Evolutionary conservation across 2,888 invertebrate genomes (phyloP).

Genomic region (Nomada fucata): DNA sequence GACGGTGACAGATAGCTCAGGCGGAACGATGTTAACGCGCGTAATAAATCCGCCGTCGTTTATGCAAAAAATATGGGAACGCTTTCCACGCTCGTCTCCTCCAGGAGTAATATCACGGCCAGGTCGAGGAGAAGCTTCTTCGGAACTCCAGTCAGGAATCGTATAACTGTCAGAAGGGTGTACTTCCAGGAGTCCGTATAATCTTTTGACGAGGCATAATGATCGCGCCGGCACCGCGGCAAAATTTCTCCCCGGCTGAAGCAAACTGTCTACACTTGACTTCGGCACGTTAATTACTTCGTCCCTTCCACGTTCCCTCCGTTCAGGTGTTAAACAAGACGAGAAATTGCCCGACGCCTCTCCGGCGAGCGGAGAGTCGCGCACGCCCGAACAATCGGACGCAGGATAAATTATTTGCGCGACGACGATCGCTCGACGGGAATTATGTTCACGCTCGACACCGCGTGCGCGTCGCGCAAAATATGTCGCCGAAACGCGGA

Average conservation of each 20-base stretch:
- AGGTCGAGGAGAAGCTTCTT: not conserved
- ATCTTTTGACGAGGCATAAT: constrained; percentile 16
- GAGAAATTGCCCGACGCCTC: no score
- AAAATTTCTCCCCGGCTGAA: constrained; percentile 1
- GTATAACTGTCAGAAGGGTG: constrained; percentile 5
- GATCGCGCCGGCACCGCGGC: constrained; percentile 11
- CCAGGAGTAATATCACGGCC: no score
- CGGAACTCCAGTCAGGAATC: not conserved
- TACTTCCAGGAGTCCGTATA: not conserved
- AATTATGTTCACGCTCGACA: not conserved
- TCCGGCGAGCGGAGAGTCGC: no score
- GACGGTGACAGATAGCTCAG: no score
- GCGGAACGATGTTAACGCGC: no score
- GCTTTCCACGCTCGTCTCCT: no score
- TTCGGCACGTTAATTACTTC: constrained; percentile 31
- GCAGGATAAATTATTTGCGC: no score
- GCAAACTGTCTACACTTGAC: constrained; percentile 27
- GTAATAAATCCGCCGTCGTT: no score
- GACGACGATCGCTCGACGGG: no score
- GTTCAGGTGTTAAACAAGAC: not conserved
- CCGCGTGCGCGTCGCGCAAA: not conserved
- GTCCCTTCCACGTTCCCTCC: constrained; percentile 1
- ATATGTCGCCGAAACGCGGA: not conserved
- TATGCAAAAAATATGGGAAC: no score
- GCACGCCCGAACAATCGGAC: no score